Evolutionary conservation across 1,140 invertebrate species (phyloP), one percentile per base, ranked within the genome.

Genomic region (Ridgeia piscesae): DNA sequence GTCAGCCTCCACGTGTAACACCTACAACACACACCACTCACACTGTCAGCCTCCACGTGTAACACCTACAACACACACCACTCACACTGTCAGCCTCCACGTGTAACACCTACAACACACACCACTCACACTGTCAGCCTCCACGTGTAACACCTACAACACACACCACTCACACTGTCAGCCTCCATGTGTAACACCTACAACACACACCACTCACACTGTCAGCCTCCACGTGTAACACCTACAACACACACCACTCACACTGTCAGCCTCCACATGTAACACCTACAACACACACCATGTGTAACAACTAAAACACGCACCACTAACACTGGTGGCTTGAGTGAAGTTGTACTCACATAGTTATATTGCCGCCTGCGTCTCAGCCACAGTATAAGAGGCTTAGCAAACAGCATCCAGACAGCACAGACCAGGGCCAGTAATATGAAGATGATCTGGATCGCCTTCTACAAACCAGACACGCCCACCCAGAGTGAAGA

Each of bases 371-470:
- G 91, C 33, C 42, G 42, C 42, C 48, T 91, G 42, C 42, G 34
- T 50, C 42, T 34, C 11, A 91, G 33, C 34, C 92, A 89, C 14
- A 95, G 92, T 9, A 94, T 58, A 88, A 95, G 93, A 48, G 95
- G 95, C 91, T 95, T 96, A 33, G 89, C 33, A 77, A 99, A 96
- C 92, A 99, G 96, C 98, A 99, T 98, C 94, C 98, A 97, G 0
- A 99, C 99, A 42, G 99, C 97, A 95, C 98, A 99, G 35, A 98
- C 93, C 0, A 99, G 94, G 0, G 97, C 98, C 4, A 98, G 93
- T 4, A 98, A 94, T 2, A 99, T 97, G 91, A 98, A 97, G 88
- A 97, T 95, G 35, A 96, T 96, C 95, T 99, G 98, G 34, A 99
- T 91, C 0, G 94, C 96, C 93, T 96, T 95, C 96, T 99, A 92